Evolutionary conservation across 1,140 invertebrate genomes (phyloP).

Genomic region (Drosophila repletoides): DNA sequence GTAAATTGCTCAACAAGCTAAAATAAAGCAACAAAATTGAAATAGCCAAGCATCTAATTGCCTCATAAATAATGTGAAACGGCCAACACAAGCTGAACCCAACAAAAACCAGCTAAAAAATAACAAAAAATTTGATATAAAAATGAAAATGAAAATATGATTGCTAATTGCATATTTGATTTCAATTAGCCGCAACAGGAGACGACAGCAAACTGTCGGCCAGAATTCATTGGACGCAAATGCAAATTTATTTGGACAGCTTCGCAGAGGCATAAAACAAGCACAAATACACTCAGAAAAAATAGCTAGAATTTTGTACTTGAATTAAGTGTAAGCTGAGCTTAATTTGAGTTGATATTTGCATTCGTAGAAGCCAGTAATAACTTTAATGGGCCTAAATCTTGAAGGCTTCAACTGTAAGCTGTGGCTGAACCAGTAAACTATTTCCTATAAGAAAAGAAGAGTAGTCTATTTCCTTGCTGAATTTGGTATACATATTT

Average conservation of each 20-base stretch:
- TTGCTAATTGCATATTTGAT: conserved; percentile 73
- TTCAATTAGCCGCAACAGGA: conserved; percentile 50
- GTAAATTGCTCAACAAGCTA: conserved; percentile 10
- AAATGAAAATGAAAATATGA: conserved; percentile 26
- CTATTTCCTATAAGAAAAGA: too few relatives aligned
- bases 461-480: too few relatives aligned
- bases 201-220: conserved; percentile 2
- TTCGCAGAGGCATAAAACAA: conserved; percentile 6
- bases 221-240: conserved; percentile 31
- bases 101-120: conserved; percentile 2
- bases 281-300: neutral
- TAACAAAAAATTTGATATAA: conserved; percentile 25
- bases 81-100: neutral
- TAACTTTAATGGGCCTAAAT: too few relatives aligned
- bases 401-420: too few relatives aligned
- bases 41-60: conserved; percentile 47
- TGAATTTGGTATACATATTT: too few relatives aligned
- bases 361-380: too few relatives aligned
- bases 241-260: conserved; percentile 66
- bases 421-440: too few relatives aligned
- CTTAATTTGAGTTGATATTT: too few relatives aligned
- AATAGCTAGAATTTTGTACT: too few relatives aligned
- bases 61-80: conserved; percentile 61
- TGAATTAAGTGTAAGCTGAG: too few relatives aligned
- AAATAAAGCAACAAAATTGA: conserved; percentile 9